Conservation (phyloP, 2,888 invertebrate species). For the Scaptomyza parva region DNA sequence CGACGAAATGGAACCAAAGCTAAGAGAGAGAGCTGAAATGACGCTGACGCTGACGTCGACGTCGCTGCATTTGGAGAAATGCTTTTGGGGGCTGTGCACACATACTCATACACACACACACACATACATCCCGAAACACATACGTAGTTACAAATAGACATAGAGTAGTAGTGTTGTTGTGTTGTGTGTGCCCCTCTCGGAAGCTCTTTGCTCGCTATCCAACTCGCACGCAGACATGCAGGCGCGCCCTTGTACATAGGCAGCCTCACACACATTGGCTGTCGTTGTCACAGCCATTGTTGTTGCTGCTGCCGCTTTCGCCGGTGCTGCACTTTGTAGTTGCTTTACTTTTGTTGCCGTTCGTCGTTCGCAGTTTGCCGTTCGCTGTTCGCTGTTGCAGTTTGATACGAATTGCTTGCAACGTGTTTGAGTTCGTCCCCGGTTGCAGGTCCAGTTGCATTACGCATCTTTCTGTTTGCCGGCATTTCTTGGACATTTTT, state of each 20-base stretch:
- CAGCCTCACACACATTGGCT: conserved; percentile 78
- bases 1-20: conserved; percentile 67
- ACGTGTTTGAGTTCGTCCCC: conserved; percentile 60
- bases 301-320: conserved; percentile 42
- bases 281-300: conserved; percentile 31
- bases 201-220: conserved; percentile 16
- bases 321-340: conserved; percentile 60
- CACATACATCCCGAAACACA: conserved; percentile 19
- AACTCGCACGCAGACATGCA: conserved; percentile 48
- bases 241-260: conserved; percentile 70
- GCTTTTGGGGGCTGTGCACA: conserved; percentile 74
- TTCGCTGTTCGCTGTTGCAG: conserved; percentile 46
- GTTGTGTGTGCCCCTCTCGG: conserved; percentile 49
- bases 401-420: conserved; percentile 23
- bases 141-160: not conserved
- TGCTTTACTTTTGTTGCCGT: conserved; percentile 44
- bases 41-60: conserved; percentile 44
- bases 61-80: conserved; percentile 78
- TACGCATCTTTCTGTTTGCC: conserved; percentile 31
- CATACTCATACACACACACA: conserved; percentile 24
- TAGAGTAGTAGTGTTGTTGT: too few species aligned
- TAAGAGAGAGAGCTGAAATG: conserved; percentile 43
- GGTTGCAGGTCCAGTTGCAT: conserved; percentile 58
- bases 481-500: conserved; percentile 15
- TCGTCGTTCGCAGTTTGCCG: conserved; percentile 35